Evolutionary conservation across 2,888 invertebrate genomes (phyloP).

Genomic region (Cremastobaeus sp.): DNA sequence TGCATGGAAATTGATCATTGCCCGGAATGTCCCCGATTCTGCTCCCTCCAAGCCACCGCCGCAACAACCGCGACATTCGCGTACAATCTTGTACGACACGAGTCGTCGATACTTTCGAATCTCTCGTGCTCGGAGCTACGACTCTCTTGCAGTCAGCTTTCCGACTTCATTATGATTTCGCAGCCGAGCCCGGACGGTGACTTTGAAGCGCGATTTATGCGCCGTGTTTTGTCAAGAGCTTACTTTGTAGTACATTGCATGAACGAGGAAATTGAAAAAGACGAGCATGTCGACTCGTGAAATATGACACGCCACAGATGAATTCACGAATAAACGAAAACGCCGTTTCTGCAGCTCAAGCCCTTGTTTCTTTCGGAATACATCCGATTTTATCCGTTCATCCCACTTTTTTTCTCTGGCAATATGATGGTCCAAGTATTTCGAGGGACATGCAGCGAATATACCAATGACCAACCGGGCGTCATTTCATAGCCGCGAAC

Average conservation of each 20-base stretch:
- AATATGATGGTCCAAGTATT: no score
- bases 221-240: slow-evolving; percentile 25
- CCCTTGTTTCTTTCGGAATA: no score
- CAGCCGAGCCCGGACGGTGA: slow-evolving; percentile 20
- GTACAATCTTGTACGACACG: slow-evolving; percentile 36
- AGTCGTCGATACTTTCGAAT: slow-evolving; percentile 53
- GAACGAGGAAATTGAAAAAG: slow-evolving; percentile 44
- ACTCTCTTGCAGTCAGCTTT: slow-evolving; percentile 12
- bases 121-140: slow-evolving; percentile 22
- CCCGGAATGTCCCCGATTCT: slow-evolving; percentile 40
- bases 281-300: slow-evolving; percentile 12
- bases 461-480: no score
- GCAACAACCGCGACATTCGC: slow-evolving; percentile 38
- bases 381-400: no score
- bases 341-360: neutral
- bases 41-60: slow-evolving; percentile 15
- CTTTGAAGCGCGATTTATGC: slow-evolving; percentile 45
- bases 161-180: slow-evolving; percentile 39
- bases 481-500: no score
- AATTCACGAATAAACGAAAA: slow-evolving; percentile 22
- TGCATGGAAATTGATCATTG: slow-evolving; percentile 55
- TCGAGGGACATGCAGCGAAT: no score
- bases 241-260: slow-evolving; percentile 26
- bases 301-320: slow-evolving; percentile 34
- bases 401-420: no score